Evolutionary conservation across 2,113 vertebrate species (phyloP).

Genomic region (Paralichthys olivaceus): DNA sequence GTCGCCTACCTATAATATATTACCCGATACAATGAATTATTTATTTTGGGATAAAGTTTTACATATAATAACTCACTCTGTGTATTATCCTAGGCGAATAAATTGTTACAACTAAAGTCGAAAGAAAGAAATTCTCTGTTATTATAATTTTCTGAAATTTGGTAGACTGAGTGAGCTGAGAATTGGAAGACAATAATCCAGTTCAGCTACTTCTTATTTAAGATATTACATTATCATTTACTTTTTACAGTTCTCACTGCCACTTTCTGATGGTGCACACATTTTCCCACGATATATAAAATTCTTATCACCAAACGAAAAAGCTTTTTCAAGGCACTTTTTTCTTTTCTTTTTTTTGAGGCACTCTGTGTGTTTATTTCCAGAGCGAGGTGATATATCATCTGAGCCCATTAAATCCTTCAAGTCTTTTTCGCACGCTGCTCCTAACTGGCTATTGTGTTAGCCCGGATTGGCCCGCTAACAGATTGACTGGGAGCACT

Average conservation of each 20-base stretch:
- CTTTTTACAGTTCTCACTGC: conserved; percentile 15
- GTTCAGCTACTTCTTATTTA: conserved; percentile 4
- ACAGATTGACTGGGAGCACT: conserved; percentile 80
- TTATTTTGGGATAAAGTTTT: neutral
- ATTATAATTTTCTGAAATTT: neutral
- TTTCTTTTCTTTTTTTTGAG: neutral
- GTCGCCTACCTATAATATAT: neutral
- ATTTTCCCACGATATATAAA: conserved; percentile 36
- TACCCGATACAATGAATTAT: too few relatives aligned
- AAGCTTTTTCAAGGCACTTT: conserved; percentile 34
- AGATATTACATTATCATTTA: conserved; percentile 14
- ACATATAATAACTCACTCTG: too few relatives aligned
- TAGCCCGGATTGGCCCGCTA: conserved; percentile 72
- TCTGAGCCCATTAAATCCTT: conserved; percentile 72
- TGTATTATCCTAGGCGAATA: too few relatives aligned
- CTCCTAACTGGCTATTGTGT: conserved; percentile 74
- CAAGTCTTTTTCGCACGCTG: conserved; percentile 51
- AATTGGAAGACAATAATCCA: neutral
- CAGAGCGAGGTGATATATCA: conserved; percentile 59
- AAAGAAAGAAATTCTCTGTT: too few relatives aligned
- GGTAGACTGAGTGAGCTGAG: neutral
- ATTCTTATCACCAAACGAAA: conserved; percentile 34
- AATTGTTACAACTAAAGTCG: too few relatives aligned
- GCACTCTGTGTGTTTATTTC: conserved; percentile 56
- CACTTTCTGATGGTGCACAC: conserved; percentile 9